These are phyloP conservation scores for Drosophila borborema DNA, from an alignment of 2,888 invertebrate genomes.

Conservation along the genomic window DNA sequence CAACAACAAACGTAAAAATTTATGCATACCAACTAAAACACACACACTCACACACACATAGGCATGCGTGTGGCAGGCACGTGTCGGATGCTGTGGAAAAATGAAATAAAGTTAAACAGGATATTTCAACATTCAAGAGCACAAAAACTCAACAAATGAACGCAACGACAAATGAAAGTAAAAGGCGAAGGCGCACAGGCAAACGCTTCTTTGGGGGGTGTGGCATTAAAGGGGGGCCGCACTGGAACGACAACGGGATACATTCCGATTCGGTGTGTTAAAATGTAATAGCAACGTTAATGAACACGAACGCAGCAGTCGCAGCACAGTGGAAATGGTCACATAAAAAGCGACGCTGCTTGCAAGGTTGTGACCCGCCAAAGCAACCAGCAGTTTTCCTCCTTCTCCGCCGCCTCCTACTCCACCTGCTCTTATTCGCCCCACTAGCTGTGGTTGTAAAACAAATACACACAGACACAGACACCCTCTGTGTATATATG, in stretches of 20 bases:
- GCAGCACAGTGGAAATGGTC: slow-evolving; percentile 74
- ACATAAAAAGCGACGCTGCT: slow-evolving; percentile 65
- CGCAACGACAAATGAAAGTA: slow-evolving; percentile 69
- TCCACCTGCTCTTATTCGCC: background rate
- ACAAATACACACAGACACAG: slow-evolving; percentile 53
- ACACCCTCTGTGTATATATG: background rate
- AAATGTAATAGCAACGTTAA: slow-evolving; percentile 80
- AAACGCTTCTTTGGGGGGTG: background rate
- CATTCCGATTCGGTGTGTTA: slow-evolving; percentile 79
- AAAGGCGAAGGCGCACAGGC: slow-evolving; percentile 53
- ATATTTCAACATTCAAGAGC: slow-evolving; percentile 73
- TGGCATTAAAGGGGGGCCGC: slow-evolving; percentile 1
- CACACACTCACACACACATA: slow-evolving; percentile 57
- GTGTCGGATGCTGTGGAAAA: slow-evolving; percentile 79
- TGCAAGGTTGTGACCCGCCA: slow-evolving; percentile 37
- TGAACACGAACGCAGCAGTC: slow-evolving; percentile 78
- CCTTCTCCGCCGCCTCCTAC: background rate
- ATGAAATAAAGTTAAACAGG: slow-evolving; percentile 79
- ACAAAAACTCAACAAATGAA: slow-evolving; percentile 68
- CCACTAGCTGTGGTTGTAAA: slow-evolving; percentile 73
- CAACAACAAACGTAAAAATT: slow-evolving; percentile 80
- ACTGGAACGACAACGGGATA: slow-evolving; percentile 65
- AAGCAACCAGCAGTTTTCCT: background rate
- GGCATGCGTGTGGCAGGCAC: slow-evolving; percentile 53
- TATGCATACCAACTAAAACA: slow-evolving; percentile 76